A percentile compares a stretch with the other conserved stretches of the same genome.
Evolutionary conservation across 2,797 vertebrate species (phyloP).

Genomic region (Onychomys torridus): DNA sequence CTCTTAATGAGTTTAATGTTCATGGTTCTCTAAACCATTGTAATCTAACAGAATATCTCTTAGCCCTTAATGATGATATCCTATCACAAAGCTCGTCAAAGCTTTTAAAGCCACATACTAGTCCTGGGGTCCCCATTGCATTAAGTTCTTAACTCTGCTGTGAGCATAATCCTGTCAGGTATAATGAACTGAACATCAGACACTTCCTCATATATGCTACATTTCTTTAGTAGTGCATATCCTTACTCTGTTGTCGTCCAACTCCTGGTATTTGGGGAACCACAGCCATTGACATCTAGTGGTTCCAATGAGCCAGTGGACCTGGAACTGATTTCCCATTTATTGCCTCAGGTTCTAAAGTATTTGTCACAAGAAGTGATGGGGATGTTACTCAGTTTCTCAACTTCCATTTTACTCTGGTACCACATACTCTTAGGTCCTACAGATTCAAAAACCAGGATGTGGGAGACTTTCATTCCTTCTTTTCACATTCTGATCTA

Average conservation of each 20-base stretch:
- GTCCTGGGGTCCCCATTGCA: background rate
- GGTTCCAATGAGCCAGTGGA: background rate
- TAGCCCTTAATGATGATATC: background rate
- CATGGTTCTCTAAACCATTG: background rate
- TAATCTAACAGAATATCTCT: background rate
- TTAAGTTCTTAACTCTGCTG: background rate
- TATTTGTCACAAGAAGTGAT: background rate
- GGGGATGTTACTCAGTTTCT: background rate
- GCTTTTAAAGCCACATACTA: background rate
- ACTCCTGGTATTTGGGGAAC: background rate
- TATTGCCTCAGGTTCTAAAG: background rate
- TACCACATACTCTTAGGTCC: background rate
- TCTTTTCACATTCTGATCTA: background rate
- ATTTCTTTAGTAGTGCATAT: background rate
- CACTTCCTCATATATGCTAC: background rate
- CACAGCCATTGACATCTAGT: background rate
- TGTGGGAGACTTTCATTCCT: background rate
- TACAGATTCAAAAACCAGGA: background rate
- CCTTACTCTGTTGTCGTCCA: background rate
- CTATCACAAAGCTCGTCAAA: background rate
- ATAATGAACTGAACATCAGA: background rate
- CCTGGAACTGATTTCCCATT: background rate
- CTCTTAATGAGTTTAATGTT: background rate
- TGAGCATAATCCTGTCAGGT: background rate
- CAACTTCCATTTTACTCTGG: background rate